Base-by-base conservation (phyloP, 2,797 vertebrate genomes). In the Hylomyscus alleni region DNA sequence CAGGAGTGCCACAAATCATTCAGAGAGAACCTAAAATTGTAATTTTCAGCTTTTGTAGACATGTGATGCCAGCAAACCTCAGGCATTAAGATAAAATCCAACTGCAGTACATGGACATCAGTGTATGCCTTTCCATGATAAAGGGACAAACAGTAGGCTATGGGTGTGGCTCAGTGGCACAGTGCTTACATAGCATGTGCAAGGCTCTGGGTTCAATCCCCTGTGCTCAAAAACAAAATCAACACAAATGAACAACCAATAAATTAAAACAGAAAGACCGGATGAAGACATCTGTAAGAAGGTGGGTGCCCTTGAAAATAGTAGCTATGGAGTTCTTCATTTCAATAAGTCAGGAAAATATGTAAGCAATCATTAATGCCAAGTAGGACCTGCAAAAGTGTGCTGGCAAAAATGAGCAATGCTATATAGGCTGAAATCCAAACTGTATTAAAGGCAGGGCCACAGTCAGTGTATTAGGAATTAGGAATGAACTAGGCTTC, bases 271-370 rank as follows among this genome's bases (percentile, higher is more conserved):
- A 94, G 81, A 37, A 58, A 0, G 50, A 6, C 44, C 83, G 0
- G 24, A n/a, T 22, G 14, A 75, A 83, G 50, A 96, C 50, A 94
- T 44, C 47, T 20, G 10, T 24, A 69, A 13, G 20, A 34, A n/a
- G 26, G 14, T 88, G 3, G n/a, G 76, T 93, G 93, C 40, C 62
- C 87, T 22, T 96, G 90, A 92, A 93, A 96, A 93, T 60, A 52
- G 87, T 69, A 78, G 87, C 58, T 76, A 22, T 3, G 72, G 24
- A 88, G 47, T 96, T 76, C 54, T 58, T 60, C 54, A 47, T 24
- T 60, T 76, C 54, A 60, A 5, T 52, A 58, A 87, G 85, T 17
- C 73, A 77, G 44, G 60, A 62, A 95, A 2, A 0, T 44, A 91
- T 24, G 58, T 40, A 80, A 29, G 44, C 0, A 15, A 82, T 83